A percentile compares a stretch with the other conserved stretches of the same genome.
Evolutionary conservation across 2,113 vertebrate species (phyloP).

Genomic region (Cichladusa arquata): DNA sequence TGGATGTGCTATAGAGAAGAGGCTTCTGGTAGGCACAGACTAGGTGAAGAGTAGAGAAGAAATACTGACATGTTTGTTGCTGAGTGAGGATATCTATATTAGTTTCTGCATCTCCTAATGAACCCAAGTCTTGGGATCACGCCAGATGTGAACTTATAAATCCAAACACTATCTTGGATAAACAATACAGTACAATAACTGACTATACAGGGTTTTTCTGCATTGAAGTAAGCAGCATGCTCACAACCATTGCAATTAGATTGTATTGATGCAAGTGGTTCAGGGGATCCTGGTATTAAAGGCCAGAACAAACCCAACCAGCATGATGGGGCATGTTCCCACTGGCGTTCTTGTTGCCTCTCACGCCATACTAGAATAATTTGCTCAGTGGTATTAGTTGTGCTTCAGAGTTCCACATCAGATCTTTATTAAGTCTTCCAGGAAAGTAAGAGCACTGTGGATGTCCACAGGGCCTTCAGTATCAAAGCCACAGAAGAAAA

Average conservation of each 20-base stretch:
- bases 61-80: background rate
- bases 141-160: background rate
- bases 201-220: background rate
- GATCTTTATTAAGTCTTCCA: conserved; percentile 22
- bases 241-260: background rate
- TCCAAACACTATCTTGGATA: background rate
- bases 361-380: background rate
- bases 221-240: background rate
- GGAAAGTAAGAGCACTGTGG: conserved; percentile 16
- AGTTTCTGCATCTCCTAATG: background rate
- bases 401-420: background rate
- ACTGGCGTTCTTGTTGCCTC: background rate
- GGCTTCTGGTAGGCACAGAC: background rate
- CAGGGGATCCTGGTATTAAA: background rate
- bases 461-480: background rate
- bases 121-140: background rate
- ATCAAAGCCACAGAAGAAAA: conserved; percentile 23
- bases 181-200: background rate
- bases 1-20: background rate
- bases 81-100: background rate
- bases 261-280: background rate
- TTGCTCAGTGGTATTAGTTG: background rate
- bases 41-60: background rate
- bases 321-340: background rate
- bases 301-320: background rate